Percentiles rank a stretch among this genome's conserved stretches.
phyloP scores from a whole-genome alignment of 2,888 invertebrate species.

The Nasonovia ribisnigri region DNA sequence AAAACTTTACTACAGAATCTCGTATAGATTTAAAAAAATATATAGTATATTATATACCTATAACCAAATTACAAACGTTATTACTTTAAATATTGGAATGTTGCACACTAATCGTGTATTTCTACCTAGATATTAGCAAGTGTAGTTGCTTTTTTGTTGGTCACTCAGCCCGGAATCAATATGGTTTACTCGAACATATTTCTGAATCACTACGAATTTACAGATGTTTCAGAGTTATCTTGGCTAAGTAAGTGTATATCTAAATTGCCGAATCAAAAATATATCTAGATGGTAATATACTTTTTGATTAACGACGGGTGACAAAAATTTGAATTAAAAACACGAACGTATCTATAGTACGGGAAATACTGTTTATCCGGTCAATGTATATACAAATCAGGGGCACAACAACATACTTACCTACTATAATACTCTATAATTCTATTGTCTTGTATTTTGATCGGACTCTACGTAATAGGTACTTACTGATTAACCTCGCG shows the following conservation, averaged over 20 bases:
- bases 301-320: neutral
- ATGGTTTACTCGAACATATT: constrained; percentile 73
- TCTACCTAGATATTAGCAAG: constrained; percentile 58
- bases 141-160: constrained; percentile 71
- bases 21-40: neutral
- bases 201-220: constrained; percentile 72
- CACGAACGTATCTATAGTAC: neutral
- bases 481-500: neutral
- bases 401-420: neutral
- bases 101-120: neutral
- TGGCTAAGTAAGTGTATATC: constrained; percentile 73
- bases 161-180: constrained; percentile 75
- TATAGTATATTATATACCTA: neutral
- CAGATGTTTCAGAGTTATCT: constrained; percentile 71
- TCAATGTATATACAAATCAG: neutral
- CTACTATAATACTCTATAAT: neutral
- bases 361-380: neutral
- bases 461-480: neutral
- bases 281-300: neutral
- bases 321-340: neutral
- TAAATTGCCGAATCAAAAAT: neutral
- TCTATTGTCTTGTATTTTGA: neutral
- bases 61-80: neutral
- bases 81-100: neutral
- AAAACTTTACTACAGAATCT: neutral